A percentile compares a stretch with the other conserved stretches of the same genome.
These are phyloP conservation scores for Apodemia duryi DNA, from an alignment of 2,888 invertebrate species.

Conservation along the genomic window DNA sequence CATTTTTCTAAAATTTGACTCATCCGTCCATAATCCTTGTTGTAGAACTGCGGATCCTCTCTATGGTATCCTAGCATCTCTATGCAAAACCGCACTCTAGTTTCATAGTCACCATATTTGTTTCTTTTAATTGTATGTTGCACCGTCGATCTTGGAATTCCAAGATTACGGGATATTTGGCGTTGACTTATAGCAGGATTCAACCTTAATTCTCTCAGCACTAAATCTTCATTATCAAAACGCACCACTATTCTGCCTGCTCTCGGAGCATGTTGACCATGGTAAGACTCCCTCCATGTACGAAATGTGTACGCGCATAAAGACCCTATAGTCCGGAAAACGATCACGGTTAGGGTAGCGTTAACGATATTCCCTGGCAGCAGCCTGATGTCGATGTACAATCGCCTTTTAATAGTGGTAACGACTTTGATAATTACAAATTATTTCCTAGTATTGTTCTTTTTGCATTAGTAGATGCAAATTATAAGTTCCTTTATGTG, in stretches of 20 bases:
- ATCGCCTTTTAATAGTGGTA: slow-evolving; percentile 28
- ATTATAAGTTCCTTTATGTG: slow-evolving; percentile 32
- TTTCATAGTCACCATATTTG: slow-evolving; percentile 22
- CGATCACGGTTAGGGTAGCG: slow-evolving; percentile 16
- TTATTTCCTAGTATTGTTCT: slow-evolving; percentile 29
- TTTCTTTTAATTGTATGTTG: slow-evolving; percentile 15
- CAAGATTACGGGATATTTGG: slow-evolving; percentile 15
- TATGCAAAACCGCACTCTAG: slow-evolving; percentile 23
- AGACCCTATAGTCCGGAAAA: slow-evolving; percentile 18
- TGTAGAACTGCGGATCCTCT: slow-evolving; percentile 27
- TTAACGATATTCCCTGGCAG: neutral
- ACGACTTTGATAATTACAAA: slow-evolving; percentile 32
- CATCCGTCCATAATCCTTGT: slow-evolving; percentile 30
- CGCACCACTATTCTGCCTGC: slow-evolving; percentile 15
- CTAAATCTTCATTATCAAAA: slow-evolving; percentile 8
- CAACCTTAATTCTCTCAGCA: slow-evolving; percentile 14
- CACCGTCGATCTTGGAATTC: slow-evolving; percentile 10
- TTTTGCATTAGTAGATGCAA: slow-evolving; percentile 30
- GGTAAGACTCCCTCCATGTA: slow-evolving; percentile 17
- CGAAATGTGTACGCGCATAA: slow-evolving; percentile 16
- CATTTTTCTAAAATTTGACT: slow-evolving; percentile 28
- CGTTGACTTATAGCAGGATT: slow-evolving; percentile 10
- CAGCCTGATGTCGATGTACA: slow-evolving; percentile 23
- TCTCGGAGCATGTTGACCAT: slow-evolving; percentile 7
- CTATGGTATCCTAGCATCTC: slow-evolving; percentile 20